Evolutionary conservation across 2,888 invertebrate species (phyloP).

Genomic region (Chaitophorus viminalis): DNA sequence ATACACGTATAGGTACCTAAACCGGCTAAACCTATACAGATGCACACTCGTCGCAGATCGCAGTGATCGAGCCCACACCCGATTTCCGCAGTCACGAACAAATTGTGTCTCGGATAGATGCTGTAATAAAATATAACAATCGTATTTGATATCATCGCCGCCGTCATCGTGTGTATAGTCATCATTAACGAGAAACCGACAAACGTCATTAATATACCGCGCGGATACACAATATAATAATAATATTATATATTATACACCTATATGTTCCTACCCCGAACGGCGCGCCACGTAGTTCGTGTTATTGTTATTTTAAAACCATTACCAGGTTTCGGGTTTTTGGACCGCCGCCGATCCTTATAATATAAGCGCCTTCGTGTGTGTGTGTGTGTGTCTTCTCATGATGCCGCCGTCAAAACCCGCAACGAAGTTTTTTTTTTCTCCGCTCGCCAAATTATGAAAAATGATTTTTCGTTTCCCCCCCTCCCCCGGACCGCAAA

Average conservation of each 20-base stretch:
- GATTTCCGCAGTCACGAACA: background rate
- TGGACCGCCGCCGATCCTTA: constrained; percentile 14
- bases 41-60: background rate
- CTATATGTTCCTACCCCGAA: background rate
- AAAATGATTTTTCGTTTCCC: constrained; percentile 53
- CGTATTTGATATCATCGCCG: constrained; percentile 1
- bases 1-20: too few relatives aligned
- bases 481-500: background rate
- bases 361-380: constrained; percentile 41
- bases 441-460: constrained; percentile 47
- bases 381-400: background rate
- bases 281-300: background rate
- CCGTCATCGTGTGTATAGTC: background rate
- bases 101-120: background rate
- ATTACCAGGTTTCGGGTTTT: constrained; percentile 26
- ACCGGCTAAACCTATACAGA: too few relatives aligned
- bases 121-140: background rate
- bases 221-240: constrained; percentile 8
- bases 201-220: constrained; percentile 23
- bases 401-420: constrained; percentile 37
- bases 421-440: constrained; percentile 20
- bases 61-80: background rate
- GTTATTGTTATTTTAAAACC: constrained; percentile 41
- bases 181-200: background rate
- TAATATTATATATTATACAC: background rate